phyloP scores from a whole-genome alignment of 2,888 invertebrate species.

The Branchipolynoe longqiensis region DNA sequence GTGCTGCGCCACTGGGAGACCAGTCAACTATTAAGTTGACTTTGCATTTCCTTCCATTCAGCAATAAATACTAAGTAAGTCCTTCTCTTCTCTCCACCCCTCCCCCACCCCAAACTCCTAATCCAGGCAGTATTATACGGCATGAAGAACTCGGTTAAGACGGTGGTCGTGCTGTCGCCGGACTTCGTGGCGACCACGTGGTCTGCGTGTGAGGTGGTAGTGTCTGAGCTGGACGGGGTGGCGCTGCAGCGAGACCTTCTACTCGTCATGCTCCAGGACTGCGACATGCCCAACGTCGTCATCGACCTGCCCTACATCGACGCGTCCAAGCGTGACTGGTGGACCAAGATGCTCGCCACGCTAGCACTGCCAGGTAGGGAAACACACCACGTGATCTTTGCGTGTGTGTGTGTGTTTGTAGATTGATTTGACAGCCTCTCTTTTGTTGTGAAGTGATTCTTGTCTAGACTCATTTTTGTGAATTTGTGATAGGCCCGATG shows the following conservation, averaged over 20 bases:
- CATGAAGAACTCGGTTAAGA: conserved; percentile 61
- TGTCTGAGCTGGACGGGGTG: conserved; percentile 61
- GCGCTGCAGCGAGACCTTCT: conserved; percentile 61
- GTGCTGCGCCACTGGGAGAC: too few species aligned
- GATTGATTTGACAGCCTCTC: too few species aligned
- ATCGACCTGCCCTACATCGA: conserved; percentile 62
- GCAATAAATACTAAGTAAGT: background rate
- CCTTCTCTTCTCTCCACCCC: background rate
- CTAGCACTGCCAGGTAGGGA: conserved; percentile 61
- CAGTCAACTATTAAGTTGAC: background rate
- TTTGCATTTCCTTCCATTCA: background rate
- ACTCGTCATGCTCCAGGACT: conserved; percentile 60
- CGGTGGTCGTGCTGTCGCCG: conserved; percentile 64
- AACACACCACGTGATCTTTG: too few species aligned
- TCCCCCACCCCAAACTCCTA: too few species aligned
- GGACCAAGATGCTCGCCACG: conserved; percentile 63
- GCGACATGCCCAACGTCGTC: conserved; percentile 62
- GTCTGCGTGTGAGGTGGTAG: conserved; percentile 60
- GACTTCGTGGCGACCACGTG: conserved; percentile 65
- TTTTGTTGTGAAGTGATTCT: too few species aligned
- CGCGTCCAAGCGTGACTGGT: conserved; percentile 63
- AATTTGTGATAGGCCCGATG: too few species aligned
- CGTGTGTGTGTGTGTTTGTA: too few species aligned
- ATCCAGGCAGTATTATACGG: conserved; percentile 60
- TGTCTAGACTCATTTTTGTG: too few species aligned